Evolutionary conservation across 64 coral and sea anemone species (phyloP).

Genomic region (Platygyra sinensis): DNA sequence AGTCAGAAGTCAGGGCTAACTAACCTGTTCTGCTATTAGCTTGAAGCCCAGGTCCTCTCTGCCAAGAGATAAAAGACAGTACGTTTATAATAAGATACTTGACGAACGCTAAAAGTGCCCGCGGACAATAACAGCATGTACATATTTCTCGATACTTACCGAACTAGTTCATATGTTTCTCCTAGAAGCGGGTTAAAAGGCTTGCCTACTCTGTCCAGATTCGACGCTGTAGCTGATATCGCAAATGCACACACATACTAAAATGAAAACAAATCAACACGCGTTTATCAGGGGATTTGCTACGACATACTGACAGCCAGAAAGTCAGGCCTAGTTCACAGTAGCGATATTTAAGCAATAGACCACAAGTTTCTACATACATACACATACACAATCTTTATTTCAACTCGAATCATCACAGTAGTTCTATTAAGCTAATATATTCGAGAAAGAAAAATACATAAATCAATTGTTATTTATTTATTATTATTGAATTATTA

Average conservation of each 20-base stretch:
- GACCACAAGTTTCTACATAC: too few species aligned
- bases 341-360: too few species aligned
- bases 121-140: not conserved
- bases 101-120: not conserved
- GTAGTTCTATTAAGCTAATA: too few species aligned
- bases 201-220: conserved; percentile 95
- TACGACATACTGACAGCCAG: too few species aligned
- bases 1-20: not conserved
- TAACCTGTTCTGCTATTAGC: conserved; percentile 91
- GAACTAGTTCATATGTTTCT: conserved; percentile 91
- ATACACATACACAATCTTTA: too few species aligned
- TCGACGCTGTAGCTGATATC: conserved; percentile 89
- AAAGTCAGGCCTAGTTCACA: too few species aligned
- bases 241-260: conserved; percentile 88
- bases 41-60: conserved; percentile 94
- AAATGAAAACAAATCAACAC: not conserved
- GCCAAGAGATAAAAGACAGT: not conserved
- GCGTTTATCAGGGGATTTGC: not conserved
- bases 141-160: conserved; percentile 53
- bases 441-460: too few species aligned
- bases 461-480: too few species aligned
- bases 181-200: conserved; percentile 95
- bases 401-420: too few species aligned
- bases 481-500: too few species aligned
- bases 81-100: not conserved